Conservation (phyloP, 2,113 vertebrate genomes). For the Podarcis cretensis region DNA sequence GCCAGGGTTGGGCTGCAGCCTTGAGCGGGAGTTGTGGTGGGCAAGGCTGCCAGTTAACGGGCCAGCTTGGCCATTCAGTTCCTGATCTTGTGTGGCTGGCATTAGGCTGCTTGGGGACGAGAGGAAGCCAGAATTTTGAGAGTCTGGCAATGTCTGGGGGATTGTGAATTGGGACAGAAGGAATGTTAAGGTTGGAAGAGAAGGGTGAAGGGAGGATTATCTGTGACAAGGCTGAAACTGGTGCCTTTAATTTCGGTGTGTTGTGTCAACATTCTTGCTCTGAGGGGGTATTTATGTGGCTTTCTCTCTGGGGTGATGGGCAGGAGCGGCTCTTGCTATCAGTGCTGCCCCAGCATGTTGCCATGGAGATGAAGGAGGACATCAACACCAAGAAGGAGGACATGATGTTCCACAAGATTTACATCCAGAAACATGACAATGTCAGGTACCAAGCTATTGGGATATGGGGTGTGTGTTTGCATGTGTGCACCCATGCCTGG, state of each 20-base stretch:
- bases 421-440: conserved; percentile 98
- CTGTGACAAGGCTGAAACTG: neutral
- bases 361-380: conserved; percentile 99
- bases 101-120: neutral
- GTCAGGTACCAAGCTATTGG: conserved; percentile 82
- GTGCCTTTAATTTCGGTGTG: no score
- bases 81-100: neutral
- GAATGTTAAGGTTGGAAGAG: neutral
- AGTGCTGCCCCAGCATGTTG: conserved; percentile 94
- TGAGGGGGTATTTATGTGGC: neutral
- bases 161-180: no score
- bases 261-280: neutral
- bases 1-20: neutral
- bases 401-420: conserved; percentile 99
- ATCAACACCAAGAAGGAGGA: conserved; percentile 98
- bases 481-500: neutral
- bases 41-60: neutral
- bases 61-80: neutral
- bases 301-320: conserved; percentile 23
- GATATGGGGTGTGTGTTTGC: no score
- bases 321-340: conserved; percentile 96
- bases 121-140: neutral
- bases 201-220: neutral
- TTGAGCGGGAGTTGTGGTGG: no score
- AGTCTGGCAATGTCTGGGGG: neutral